These are phyloP conservation scores for Drosophila vallismaia DNA, from an alignment of 2,888 invertebrate species.

Conservation along the genomic window DNA sequence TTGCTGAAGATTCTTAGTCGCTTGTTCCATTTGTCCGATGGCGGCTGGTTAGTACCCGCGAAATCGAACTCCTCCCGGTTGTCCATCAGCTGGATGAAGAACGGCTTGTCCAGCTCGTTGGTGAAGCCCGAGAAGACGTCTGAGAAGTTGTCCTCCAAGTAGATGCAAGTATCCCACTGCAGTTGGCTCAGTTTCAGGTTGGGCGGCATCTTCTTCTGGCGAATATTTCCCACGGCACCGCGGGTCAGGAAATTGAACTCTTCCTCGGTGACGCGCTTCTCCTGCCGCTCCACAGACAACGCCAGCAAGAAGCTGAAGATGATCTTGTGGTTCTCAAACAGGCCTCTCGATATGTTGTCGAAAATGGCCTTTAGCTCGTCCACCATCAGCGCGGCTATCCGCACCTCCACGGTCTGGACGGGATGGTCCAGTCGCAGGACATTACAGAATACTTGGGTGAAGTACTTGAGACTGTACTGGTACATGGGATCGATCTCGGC, in stretches of 20 bases:
- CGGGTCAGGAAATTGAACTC: constrained; percentile 93
- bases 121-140: constrained; percentile 85
- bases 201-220: constrained; percentile 86
- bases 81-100: constrained; percentile 86
- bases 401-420: constrained; percentile 86
- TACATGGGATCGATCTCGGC: constrained; percentile 98
- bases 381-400: constrained; percentile 88
- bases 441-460: constrained; percentile 90
- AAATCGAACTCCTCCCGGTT: constrained; percentile 85
- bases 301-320: constrained; percentile 94
- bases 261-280: constrained; percentile 85
- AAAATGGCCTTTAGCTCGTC: constrained; percentile 93
- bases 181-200: constrained; percentile 85
- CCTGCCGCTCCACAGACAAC: constrained; percentile 88
- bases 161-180: constrained; percentile 89
- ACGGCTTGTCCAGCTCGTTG: constrained; percentile 85
- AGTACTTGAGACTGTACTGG: constrained; percentile 96
- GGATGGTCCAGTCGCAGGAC: constrained; percentile 92
- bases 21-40: constrained; percentile 87
- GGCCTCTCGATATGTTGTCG: constrained; percentile 93
- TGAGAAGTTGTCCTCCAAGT: constrained; percentile 86
- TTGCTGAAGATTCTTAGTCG: constrained; percentile 90
- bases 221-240: constrained; percentile 87
- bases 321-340: constrained; percentile 95
- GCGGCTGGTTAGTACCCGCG: constrained; percentile 81